Evolutionary conservation across 2,888 invertebrate species (phyloP), one percentile per base, ranked within the genome.

Genomic region (Corbicula japonica): DNA sequence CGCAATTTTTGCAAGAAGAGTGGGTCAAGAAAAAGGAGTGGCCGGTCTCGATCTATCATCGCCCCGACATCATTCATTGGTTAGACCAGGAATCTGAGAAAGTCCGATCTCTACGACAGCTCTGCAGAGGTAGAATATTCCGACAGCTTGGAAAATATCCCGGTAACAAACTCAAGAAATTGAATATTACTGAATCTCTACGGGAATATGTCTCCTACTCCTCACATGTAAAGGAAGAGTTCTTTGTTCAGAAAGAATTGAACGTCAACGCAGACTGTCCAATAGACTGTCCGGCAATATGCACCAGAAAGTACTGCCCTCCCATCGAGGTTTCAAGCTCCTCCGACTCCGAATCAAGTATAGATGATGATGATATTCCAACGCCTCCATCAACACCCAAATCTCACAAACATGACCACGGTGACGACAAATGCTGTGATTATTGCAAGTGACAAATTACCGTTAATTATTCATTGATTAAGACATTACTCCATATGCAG

Each of bases 41-140:
- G 86, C 91, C 91, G 0, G 87, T 92, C 26, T 88, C 92, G 6
- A 84, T 92, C 15, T 91, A 91, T 63, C 86, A 79, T n/a, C 76
- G 87, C 35, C 89, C 90, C 1, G 86, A 87, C 28, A 86, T 90
- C 18, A 87, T 82, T 63, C 76, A 86, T 44, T 89, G 89, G 89
- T 76, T 92, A 10, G 72, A 84, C 18, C 83, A 85, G 34, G 80
- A 86, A 34, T 80, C 88, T 0, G 54, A 77, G 15, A 78, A 86
- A 48, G 88, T 89, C 8, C 65, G 81, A 35, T 71, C 88, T 23
- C 76, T 92, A 26, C 79, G 82, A 34, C 74, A 80, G 44, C 74
- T 88, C 15, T 91, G 91, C 56, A 77, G 90, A 6, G 83, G 87
- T 3, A 80, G 69, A 28, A 88, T 92, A 6, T 89, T 88, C 66